Evolutionary conservation across 2,797 vertebrate species (phyloP).

Genomic region (Anniella stebbinsi): DNA sequence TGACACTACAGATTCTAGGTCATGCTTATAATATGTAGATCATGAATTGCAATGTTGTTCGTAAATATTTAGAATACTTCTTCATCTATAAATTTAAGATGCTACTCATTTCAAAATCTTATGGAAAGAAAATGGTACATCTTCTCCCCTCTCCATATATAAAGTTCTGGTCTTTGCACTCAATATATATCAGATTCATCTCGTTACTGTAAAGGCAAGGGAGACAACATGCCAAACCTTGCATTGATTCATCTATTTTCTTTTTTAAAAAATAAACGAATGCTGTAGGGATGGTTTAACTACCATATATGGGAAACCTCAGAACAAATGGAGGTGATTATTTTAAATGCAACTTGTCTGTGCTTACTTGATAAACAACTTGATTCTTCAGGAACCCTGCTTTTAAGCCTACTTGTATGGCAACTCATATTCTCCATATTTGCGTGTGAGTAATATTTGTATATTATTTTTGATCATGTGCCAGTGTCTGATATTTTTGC

Average conservation of each 20-base stretch:
- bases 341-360: conserved; percentile 53
- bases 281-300: conserved; percentile 10
- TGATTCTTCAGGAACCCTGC: conserved; percentile 29
- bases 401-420: conserved; percentile 25
- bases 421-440: conserved; percentile 22
- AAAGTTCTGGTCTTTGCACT: background rate
- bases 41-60: background rate
- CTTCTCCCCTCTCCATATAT: background rate
- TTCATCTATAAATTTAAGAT: background rate
- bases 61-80: background rate
- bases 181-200: background rate
- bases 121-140: background rate
- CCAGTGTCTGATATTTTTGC: conserved; percentile 42
- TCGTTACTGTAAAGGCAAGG: background rate
- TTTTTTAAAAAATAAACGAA: conserved; percentile 17
- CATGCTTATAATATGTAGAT: background rate
- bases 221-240: background rate
- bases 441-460: conserved; percentile 9
- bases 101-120: background rate
- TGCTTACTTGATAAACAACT: conserved; percentile 33
- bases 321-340: conserved; percentile 32
- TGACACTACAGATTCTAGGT: too few relatives aligned
- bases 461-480: conserved; percentile 37
- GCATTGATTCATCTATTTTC: background rate
- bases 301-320: conserved; percentile 39